phyloP scores from a whole-genome alignment of 2,113 vertebrate genomes.

The Lepus europaeus region DNA sequence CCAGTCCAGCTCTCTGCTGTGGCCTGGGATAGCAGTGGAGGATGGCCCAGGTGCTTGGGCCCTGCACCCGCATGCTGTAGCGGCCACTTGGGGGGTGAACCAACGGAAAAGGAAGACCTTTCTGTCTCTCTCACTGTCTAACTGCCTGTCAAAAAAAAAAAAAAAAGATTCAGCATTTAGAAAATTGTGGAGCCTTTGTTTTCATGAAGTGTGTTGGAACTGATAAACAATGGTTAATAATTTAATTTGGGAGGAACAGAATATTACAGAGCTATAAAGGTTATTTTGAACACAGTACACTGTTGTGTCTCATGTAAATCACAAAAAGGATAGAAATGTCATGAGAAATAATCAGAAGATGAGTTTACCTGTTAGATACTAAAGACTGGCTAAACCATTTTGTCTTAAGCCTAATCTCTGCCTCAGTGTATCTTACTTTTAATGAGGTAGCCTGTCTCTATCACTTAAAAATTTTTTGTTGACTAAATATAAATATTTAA shows the following conservation, averaged over 20 bases:
- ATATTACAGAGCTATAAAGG: not conserved
- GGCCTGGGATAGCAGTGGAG: no score
- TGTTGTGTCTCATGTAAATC: not conserved
- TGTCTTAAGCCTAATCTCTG: not conserved
- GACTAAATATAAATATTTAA: constrained; percentile 48
- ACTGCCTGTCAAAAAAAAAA: no score
- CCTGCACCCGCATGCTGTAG: no score
- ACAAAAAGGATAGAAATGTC: constrained; percentile 3
- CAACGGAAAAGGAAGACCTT: no score
- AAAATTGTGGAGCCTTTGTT: constrained; percentile 46
- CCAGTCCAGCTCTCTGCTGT: no score
- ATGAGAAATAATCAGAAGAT: not conserved
- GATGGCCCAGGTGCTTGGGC: no score
- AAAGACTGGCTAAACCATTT: not conserved
- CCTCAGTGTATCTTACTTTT: not conserved
- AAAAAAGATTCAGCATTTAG: no score
- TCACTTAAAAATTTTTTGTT: not conserved
- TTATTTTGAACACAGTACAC: constrained; percentile 27
- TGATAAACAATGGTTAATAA: constrained; percentile 50
- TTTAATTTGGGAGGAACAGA: constrained; percentile 12
- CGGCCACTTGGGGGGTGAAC: no score
- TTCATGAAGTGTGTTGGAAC: constrained; percentile 32
- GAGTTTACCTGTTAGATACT: not conserved
- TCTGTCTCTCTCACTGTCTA: no score
- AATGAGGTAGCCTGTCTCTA: not conserved